Evolutionary conservation across 2,888 invertebrate genomes (phyloP), one percentile per base, ranked within the genome.

Genomic region (Callyntrura guangdongensis): DNA sequence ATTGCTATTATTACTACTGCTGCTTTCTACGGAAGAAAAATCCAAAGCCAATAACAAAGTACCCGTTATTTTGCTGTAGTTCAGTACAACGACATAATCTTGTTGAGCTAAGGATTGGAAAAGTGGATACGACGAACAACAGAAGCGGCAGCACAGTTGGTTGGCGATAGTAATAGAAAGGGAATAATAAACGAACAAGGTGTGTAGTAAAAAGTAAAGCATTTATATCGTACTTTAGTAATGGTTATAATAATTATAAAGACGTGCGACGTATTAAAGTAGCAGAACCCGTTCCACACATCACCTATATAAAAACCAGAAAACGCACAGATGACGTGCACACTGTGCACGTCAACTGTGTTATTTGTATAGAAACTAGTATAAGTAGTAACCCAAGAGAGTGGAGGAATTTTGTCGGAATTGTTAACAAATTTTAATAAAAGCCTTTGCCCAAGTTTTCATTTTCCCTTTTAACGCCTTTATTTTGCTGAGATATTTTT

Each of bases 181-280:
- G 27, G 47, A 47, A n/a, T n/a, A 72, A 69, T 49, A 86, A 77
- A 61, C 67, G 86, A 79, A 79, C 79, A 86, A 86, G 86, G 86
- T 86, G 83, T 67, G 67, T 67, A 5, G 53, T 53, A 64, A 64
- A 27, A 17, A 25, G 53, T 14, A 77, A 56, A 83, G 22, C 83
- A 83, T 67, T 83, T 83, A 67, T 45, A 61, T 22, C 64, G 27
- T 36, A 64, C 27, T 64, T 64, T 27, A 9, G 64, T 72, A 47
- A 47, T 72, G n/a, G 47, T 72, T 20, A 72, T 47, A 47, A 72
- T 72, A 45, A 72, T n/a, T n/a, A n/a, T 53, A 53, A 53, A 12
- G 8, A 17, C 22, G 64, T 64, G 20, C 9, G 17, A 25, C 20
- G 17, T n/a, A 64, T 11, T 25, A 64, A 14, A 20, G 64, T 2